Evolutionary conservation across 37 sponge, comb jelly and placozoan species (phyloP).

Genomic region (Crambe crambe): DNA sequence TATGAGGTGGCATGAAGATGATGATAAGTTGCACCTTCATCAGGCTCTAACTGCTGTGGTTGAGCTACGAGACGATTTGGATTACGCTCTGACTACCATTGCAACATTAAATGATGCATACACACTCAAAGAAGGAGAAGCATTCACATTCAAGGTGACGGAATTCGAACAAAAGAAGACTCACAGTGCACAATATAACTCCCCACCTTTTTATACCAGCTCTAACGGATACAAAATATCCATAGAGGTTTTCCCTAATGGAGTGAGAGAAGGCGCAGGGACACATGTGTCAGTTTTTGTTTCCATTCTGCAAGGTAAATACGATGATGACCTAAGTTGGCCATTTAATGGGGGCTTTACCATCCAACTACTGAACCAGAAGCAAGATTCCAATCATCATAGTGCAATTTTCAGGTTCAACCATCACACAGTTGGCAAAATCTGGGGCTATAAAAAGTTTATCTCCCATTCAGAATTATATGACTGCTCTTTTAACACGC

Average conservation of each 20-base stretch:
- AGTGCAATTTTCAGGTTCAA: too few relatives aligned
- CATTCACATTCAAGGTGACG: not conserved
- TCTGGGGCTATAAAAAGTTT: too few relatives aligned
- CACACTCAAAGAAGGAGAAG: not conserved
- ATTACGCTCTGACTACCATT: not conserved
- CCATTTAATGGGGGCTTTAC: slow-evolving; percentile 1
- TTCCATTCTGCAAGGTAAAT: slow-evolving; percentile 12
- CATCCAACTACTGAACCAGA: slow-evolving; percentile 8
- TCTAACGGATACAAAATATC: slow-evolving; percentile 40
- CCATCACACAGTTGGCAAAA: too few relatives aligned
- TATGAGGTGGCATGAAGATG: slow-evolving; percentile 17
- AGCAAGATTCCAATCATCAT: not conserved
- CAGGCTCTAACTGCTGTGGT: not conserved
- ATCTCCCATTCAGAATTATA: too few relatives aligned
- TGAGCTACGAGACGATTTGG: not conserved
- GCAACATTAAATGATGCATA: not conserved
- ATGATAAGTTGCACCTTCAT: not conserved
- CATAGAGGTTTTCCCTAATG: slow-evolving; percentile 10
- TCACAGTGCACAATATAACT: not conserved
- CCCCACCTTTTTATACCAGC: slow-evolving; percentile 22
- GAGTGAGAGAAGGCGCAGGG: slow-evolving; percentile 20
- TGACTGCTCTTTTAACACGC: too few relatives aligned
- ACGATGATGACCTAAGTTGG: slow-evolving; percentile 22
- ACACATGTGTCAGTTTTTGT: slow-evolving; percentile 34
- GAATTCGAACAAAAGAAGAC: not conserved